Evolutionary conservation across 2,113 vertebrate genomes (phyloP).

Genomic region (Daubentonia madagascariensis): DNA sequence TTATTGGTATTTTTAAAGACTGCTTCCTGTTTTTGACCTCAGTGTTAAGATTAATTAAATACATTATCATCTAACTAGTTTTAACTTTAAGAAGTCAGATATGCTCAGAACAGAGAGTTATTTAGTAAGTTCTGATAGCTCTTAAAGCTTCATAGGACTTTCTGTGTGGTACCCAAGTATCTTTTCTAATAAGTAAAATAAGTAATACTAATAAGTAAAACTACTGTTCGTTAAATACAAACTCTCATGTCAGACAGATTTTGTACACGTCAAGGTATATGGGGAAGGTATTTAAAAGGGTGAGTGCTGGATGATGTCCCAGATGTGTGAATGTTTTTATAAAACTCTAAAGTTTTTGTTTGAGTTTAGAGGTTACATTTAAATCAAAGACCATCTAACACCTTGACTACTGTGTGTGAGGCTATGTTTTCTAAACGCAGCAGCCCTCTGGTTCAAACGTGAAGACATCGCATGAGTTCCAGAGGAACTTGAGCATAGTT

Average conservation of each 20-base stretch:
- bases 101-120: background rate
- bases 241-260: background rate
- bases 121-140: background rate
- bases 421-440: background rate
- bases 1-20: constrained; percentile 10
- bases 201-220: background rate
- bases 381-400: background rate
- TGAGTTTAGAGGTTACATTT: background rate
- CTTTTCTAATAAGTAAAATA: background rate
- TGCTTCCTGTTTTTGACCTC: constrained; percentile 68
- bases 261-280: background rate
- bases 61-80: background rate
- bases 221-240: background rate
- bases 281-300: background rate
- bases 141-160: background rate
- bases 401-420: background rate
- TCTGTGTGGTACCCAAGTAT: background rate
- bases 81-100: background rate
- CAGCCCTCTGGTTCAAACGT: background rate
- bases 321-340: background rate
- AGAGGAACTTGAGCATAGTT: background rate
- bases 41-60: constrained; percentile 13
- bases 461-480: background rate
- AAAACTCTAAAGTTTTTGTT: background rate
- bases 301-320: background rate